A percentile compares a stretch with the other conserved stretches of the same genome.
Evolutionary conservation across 2,797 vertebrate species (phyloP).

Genomic region (Etheostoma nigrum): DNA sequence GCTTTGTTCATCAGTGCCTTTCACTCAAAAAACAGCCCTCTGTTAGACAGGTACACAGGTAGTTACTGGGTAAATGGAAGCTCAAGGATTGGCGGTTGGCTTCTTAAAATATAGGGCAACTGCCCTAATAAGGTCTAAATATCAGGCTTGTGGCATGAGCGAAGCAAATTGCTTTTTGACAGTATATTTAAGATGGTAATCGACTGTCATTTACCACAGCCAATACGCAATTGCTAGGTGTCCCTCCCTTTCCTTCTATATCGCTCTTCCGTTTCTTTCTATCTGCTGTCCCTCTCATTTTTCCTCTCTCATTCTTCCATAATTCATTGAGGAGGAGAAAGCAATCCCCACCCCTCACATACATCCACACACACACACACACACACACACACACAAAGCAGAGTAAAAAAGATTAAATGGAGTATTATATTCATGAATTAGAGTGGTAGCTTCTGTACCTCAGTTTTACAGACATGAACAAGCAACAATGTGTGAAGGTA

Average conservation of each 20-base stretch:
- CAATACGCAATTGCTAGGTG: conserved; percentile 74
- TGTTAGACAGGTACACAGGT: conserved; percentile 27
- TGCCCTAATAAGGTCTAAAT: conserved; percentile 77
- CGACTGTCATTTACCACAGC: conserved; percentile 80
- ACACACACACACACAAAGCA: background rate
- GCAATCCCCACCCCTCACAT: background rate
- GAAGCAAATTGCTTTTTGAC: conserved; percentile 83
- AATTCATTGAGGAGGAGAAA: conserved; percentile 38
- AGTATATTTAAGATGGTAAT: conserved; percentile 85
- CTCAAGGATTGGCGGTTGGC: conserved; percentile 50
- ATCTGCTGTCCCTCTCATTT: conserved; percentile 51
- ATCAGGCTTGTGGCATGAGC: conserved; percentile 70
- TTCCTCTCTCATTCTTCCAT: conserved; percentile 32
- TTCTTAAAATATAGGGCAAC: conserved; percentile 68
- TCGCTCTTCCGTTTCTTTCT: conserved; percentile 38
- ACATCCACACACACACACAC: background rate
- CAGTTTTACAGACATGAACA: background rate
- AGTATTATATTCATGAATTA: conserved; percentile 34
- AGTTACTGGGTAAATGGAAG: conserved; percentile 50
- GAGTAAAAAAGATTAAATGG: conserved; percentile 18
- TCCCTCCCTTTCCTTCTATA: conserved; percentile 32
- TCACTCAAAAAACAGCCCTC: conserved; percentile 19
- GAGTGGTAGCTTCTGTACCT: conserved; percentile 5
- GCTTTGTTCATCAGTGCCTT: conserved; percentile 1
- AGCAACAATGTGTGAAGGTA: background rate